These are phyloP conservation scores for Rhamnusium bicolor DNA, from an alignment of 2,888 invertebrate species.

Conservation along the genomic window DNA sequence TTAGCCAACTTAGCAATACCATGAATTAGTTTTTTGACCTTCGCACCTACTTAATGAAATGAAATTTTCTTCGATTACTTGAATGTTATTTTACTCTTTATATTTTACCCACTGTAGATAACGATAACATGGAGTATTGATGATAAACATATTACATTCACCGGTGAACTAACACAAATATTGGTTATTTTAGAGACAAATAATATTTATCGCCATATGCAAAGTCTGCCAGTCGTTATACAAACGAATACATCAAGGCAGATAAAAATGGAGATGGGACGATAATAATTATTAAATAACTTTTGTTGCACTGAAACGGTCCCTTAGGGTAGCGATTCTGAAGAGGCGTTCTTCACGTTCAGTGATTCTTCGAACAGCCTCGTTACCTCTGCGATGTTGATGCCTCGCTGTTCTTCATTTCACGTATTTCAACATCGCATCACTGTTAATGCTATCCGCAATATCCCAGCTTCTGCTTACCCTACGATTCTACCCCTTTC, in stretches of 20 bases:
- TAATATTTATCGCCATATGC: neutral
- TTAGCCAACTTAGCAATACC: too few relatives aligned
- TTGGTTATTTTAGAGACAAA: neutral
- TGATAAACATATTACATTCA: neutral
- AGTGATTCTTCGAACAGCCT: too few relatives aligned
- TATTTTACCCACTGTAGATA: neutral
- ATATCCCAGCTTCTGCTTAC: too few relatives aligned
- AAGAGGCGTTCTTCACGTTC: too few relatives aligned
- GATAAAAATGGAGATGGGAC: neutral
- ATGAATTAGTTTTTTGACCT: neutral
- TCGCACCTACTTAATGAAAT: neutral
- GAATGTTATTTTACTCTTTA: neutral
- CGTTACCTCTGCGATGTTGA: too few relatives aligned
- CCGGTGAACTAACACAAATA: neutral
- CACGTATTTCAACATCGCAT: too few relatives aligned
- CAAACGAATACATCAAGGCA: neutral
- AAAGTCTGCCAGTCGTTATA: neutral
- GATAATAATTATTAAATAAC: neutral
- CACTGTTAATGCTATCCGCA: too few relatives aligned
- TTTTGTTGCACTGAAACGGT: too few relatives aligned
- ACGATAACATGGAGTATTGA: neutral
- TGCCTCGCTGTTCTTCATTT: too few relatives aligned
- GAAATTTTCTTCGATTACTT: neutral
- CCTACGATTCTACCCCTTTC: too few relatives aligned
- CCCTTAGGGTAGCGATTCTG: too few relatives aligned